These are phyloP conservation scores for Sminthurides bifidus DNA, from an alignment of 1,140 invertebrate species.

Conservation along the genomic window DNA sequence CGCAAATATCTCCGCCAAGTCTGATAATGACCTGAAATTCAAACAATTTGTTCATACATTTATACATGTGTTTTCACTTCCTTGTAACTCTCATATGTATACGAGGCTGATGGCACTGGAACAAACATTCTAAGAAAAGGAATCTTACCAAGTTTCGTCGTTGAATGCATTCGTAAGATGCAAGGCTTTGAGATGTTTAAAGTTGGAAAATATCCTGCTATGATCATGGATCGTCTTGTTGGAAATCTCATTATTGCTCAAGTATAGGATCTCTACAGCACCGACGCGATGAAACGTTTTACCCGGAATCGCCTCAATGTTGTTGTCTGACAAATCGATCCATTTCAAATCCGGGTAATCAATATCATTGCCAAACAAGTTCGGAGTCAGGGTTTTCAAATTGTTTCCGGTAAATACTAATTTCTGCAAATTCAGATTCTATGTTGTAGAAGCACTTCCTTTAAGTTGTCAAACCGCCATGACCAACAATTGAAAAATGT, in stretches of 20 bases:
- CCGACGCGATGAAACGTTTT: conserved; percentile 64
- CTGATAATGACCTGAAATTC: conserved; percentile 38
- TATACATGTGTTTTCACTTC: not conserved
- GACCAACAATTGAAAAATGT: not conserved
- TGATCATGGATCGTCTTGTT: conserved; percentile 44
- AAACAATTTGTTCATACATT: conserved; percentile 39
- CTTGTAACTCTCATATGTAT: not conserved
- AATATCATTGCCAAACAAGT: conserved; percentile 57
- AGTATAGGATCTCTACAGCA: conserved; percentile 54
- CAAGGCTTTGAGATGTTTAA: conserved; percentile 55
- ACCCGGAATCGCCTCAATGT: conserved; percentile 59
- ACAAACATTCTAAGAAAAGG: not conserved
- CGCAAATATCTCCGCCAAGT: conserved; percentile 57
- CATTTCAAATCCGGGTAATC: conserved; percentile 47
- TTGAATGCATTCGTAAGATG: conserved; percentile 66
- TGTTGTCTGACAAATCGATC: conserved; percentile 65
- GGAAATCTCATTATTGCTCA: conserved; percentile 60
- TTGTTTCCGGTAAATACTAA: conserved; percentile 63
- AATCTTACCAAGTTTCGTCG: conserved; percentile 47
- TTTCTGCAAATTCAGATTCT: conserved; percentile 39
- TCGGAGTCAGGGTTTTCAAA: conserved; percentile 51
- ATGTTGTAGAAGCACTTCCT: conserved; percentile 3
- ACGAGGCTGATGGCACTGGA: not conserved
- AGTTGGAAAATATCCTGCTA: conserved; percentile 65
- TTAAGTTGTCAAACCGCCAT: not conserved